Conservation (phyloP, 2,888 invertebrate genomes). For the Coremacera marginata region DNA sequence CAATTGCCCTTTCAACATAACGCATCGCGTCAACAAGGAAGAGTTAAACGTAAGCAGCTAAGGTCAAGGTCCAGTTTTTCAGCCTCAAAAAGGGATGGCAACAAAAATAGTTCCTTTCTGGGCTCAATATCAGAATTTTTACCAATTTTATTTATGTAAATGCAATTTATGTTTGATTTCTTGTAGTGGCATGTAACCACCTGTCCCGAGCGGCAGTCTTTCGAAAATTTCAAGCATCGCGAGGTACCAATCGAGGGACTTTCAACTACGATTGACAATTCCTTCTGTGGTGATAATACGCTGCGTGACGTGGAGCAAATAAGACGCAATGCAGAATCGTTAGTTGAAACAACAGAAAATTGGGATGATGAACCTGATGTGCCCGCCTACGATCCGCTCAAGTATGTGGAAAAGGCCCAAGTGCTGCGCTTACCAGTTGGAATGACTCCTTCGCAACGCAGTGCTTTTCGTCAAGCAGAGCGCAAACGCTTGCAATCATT, state of each 20-base stretch:
- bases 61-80: background rate
- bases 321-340: too few species aligned
- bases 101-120: too few species aligned
- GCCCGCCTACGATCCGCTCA: constrained; percentile 52
- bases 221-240: constrained; percentile 51
- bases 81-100: background rate
- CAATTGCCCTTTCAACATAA: constrained; percentile 50
- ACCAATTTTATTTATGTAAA: background rate
- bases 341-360: constrained; percentile 47
- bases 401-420: constrained; percentile 48
- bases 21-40: constrained; percentile 48
- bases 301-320: background rate
- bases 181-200: constrained; percentile 51
- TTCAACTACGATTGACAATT: constrained; percentile 39
- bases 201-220: constrained; percentile 49
- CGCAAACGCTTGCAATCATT: constrained; percentile 49
- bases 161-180: background rate
- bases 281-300: constrained; percentile 28
- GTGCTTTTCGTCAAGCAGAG: constrained; percentile 51
- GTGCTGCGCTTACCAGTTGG: constrained; percentile 53
- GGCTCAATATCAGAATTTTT: too few species aligned
- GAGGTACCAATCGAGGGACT: constrained; percentile 42
- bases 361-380: constrained; percentile 53
- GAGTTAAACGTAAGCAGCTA: constrained; percentile 46
- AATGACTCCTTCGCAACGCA: constrained; percentile 52